A percentile compares a stretch with the other conserved stretches of the same genome.
These are phyloP conservation scores for Strix uralensis DNA, from an alignment of 2,113 vertebrate genomes.

Conservation along the genomic window DNA sequence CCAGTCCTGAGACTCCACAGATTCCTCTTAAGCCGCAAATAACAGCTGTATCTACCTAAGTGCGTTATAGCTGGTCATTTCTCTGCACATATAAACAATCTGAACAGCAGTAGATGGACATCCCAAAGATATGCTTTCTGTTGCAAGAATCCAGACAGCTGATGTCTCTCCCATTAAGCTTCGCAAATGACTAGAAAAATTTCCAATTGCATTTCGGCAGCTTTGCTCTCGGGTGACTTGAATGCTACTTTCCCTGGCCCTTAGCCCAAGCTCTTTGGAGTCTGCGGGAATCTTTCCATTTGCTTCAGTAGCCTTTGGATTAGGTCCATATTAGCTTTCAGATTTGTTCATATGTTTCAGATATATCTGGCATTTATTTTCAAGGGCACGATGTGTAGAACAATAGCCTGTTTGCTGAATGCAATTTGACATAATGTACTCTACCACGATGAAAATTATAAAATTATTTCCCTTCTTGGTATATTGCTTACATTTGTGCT, in stretches of 20 bases:
- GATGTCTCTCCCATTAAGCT: neutral
- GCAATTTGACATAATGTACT: neutral
- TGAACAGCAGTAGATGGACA: neutral
- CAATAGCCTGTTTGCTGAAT: neutral
- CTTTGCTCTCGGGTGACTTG: neutral
- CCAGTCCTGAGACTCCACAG: neutral
- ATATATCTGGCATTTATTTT: slow-evolving; percentile 14
- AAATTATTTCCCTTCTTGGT: neutral
- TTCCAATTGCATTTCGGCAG: neutral
- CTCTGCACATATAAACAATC: neutral
- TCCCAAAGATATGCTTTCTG: neutral
- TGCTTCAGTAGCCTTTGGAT: slow-evolving; percentile 18
- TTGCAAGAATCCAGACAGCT: neutral
- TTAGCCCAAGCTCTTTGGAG: neutral
- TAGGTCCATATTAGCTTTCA: slow-evolving; percentile 36
- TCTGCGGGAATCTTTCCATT: slow-evolving; percentile 2
- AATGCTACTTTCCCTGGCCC: neutral
- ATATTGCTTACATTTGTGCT: neutral
- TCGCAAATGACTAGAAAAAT: neutral
- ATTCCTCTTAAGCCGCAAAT: neutral
- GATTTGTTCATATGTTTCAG: slow-evolving; percentile 22
- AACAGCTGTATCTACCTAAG: neutral
- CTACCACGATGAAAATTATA: neutral
- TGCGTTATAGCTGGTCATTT: neutral
- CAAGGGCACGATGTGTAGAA: neutral